Evolutionary conservation across 2,888 invertebrate genomes (phyloP).

Genomic region (Liposcelis brunnea): DNA sequence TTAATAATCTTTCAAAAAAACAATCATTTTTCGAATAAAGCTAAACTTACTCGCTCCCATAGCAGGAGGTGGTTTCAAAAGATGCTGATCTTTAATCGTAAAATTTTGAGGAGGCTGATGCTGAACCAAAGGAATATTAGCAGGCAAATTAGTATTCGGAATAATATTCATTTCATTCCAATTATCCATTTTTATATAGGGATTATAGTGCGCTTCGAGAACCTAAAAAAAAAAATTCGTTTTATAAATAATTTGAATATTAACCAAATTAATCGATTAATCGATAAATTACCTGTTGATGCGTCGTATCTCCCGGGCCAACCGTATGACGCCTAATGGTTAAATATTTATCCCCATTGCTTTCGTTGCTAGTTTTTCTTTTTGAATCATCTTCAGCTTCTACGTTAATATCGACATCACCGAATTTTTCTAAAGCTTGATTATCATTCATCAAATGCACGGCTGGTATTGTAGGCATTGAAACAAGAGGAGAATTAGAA

Average conservation of each 20-base stretch:
- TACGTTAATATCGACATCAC: slow-evolving; percentile 26
- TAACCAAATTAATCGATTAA: neutral
- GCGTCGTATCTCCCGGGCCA: slow-evolving; percentile 77
- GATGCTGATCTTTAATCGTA: slow-evolving; percentile 81
- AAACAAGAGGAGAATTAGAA: slow-evolving; percentile 28
- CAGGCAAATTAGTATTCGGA: slow-evolving; percentile 68
- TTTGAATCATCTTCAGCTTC: slow-evolving; percentile 26
- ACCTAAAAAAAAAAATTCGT: slow-evolving; percentile 22
- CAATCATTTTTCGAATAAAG: neutral
- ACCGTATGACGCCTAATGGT: slow-evolving; percentile 79
- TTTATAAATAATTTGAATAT: neutral
- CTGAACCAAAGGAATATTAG: slow-evolving; percentile 65
- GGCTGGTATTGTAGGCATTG: slow-evolving; percentile 35
- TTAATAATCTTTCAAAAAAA: no score
- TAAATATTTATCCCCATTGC: slow-evolving; percentile 28
- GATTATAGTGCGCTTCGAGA: slow-evolving; percentile 34
- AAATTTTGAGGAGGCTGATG: slow-evolving; percentile 71
- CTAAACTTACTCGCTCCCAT: slow-evolving; percentile 55
- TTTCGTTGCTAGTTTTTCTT: slow-evolving; percentile 16
- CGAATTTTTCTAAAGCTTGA: slow-evolving; percentile 25
- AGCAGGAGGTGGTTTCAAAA: slow-evolving; percentile 82
- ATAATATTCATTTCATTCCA: slow-evolving; percentile 35
- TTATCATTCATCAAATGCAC: slow-evolving; percentile 30
- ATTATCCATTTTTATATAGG: slow-evolving; percentile 23
- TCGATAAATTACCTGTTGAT: slow-evolving; percentile 66